Evolutionary conservation across 2,113 vertebrate species (phyloP).

Genomic region (Ursus arctos): DNA sequence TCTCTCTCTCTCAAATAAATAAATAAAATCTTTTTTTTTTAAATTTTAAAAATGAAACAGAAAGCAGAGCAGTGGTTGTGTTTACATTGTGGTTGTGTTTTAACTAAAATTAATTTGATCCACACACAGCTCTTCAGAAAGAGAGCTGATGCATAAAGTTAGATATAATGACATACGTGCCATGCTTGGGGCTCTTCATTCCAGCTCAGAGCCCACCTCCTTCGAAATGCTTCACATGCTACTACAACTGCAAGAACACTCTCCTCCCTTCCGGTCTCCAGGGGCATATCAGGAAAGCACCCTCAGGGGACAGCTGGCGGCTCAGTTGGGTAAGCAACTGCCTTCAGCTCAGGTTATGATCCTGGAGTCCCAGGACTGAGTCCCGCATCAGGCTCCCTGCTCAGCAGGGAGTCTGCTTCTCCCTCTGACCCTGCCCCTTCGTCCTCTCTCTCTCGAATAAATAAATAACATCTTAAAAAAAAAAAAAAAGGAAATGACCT

Average conservation of each 20-base stretch:
- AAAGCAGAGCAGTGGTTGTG: not conserved
- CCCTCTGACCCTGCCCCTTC: too few species aligned
- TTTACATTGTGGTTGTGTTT: not conserved
- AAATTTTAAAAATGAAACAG: not conserved
- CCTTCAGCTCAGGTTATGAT: too few species aligned
- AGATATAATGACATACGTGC: fast-evolving
- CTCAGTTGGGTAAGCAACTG: too few species aligned
- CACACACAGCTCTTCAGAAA: not conserved
- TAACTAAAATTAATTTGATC: not conserved
- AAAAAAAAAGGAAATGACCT: not conserved
- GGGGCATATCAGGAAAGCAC: fast-evolving
- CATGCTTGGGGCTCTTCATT: not conserved
- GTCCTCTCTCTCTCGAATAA: too few species aligned
- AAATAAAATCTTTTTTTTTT: not conserved
- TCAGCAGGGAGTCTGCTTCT: too few species aligned
- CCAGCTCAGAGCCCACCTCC: not conserved
- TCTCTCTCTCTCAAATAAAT: too few species aligned
- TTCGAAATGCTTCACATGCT: not conserved
- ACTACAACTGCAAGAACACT: not conserved
- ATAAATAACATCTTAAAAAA: too few species aligned
- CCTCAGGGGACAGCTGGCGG: too few species aligned
- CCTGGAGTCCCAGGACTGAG: too few species aligned
- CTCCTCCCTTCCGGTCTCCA: too few species aligned
- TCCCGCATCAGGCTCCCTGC: too few species aligned
- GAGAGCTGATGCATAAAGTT: not conserved